A percentile compares a stretch with the other conserved stretches of the same genome.
Conservation (phyloP, 1,140 invertebrate species). For the Pseudachorutes palmiensis region DNA sequence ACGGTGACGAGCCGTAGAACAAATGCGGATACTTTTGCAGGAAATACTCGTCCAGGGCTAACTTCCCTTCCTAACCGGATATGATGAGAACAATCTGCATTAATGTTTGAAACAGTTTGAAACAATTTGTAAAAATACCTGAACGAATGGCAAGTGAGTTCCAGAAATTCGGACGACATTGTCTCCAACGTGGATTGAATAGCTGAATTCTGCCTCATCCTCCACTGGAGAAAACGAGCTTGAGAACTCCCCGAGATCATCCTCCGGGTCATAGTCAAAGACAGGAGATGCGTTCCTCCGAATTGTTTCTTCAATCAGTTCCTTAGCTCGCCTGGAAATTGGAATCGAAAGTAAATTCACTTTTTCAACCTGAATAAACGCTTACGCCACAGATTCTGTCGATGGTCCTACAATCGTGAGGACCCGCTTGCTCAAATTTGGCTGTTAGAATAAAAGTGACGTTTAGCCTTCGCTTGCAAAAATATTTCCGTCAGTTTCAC, state of each 20-base stretch:
- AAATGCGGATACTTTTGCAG: conserved; percentile 39
- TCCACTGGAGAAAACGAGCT: background rate
- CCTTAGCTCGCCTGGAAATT: conserved; percentile 66
- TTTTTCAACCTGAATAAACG: conserved; percentile 36
- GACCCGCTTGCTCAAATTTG: conserved; percentile 80
- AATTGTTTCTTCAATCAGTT: conserved; percentile 85
- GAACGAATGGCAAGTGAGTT: conserved; percentile 68
- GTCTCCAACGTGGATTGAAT: conserved; percentile 69
- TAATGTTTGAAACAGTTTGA: too few species aligned
- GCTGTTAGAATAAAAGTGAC: conserved; percentile 46
- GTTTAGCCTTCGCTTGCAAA: conserved; percentile 3
- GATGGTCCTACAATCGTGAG: conserved; percentile 85
- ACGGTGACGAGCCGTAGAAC: background rate
- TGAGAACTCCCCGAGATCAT: conserved; percentile 53
- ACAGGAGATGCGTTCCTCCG: conserved; percentile 83
- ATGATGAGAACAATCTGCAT: conserved; percentile 5
- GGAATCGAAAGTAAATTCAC: background rate
- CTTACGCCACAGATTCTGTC: conserved; percentile 84
- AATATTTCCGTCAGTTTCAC: conserved; percentile 49
- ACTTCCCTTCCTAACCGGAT: conserved; percentile 62
- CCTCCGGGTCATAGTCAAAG: conserved; percentile 55
- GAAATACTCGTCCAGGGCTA: conserved; percentile 77
- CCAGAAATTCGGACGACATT: conserved; percentile 75
- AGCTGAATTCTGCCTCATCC: conserved; percentile 41
- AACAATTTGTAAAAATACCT: too few species aligned